Evolutionary conservation across 1,140 invertebrate genomes (phyloP).

Genomic region (Drosophila rufa): DNA sequence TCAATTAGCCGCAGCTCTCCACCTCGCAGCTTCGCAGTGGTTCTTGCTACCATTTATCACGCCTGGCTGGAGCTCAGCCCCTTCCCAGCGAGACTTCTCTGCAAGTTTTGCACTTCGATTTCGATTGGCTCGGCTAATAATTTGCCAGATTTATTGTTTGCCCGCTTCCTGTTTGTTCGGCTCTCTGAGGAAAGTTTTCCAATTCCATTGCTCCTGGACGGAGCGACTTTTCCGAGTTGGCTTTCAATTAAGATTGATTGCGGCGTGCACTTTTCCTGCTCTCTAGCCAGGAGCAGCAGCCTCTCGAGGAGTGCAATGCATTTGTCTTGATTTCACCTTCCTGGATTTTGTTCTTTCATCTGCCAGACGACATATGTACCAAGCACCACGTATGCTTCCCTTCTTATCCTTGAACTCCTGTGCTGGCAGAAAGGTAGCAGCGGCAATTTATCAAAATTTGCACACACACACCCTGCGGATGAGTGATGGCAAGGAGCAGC

Average conservation of each 20-base stretch:
- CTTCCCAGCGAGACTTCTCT: constrained; percentile 2
- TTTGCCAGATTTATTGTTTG: constrained; percentile 70
- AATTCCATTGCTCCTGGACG: constrained; percentile 7
- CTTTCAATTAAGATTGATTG: constrained; percentile 57
- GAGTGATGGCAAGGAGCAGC: constrained; percentile 9
- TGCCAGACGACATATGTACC: constrained; percentile 45
- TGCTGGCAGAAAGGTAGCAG: constrained; percentile 63
- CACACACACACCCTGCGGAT: constrained; percentile 26
- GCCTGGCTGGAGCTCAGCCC: constrained; percentile 15
- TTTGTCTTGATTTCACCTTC: constrained; percentile 77
- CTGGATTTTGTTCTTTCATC: constrained; percentile 50
- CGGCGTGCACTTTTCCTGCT: constrained; percentile 12
- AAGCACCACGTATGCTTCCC: constrained; percentile 11
- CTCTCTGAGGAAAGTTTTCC: constrained; percentile 35
- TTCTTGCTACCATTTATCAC: constrained; percentile 56
- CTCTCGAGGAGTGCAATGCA: constrained; percentile 32
- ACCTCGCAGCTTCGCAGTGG: constrained; percentile 18
- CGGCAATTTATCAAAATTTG: constrained; percentile 83
- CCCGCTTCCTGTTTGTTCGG: constrained; percentile 36
- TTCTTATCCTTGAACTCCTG: background rate
- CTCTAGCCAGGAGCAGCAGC: background rate
- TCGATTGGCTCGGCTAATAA: constrained; percentile 65
- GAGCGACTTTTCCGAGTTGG: constrained; percentile 25
- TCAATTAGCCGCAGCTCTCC: constrained; percentile 61
- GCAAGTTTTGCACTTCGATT: constrained; percentile 53